Evolutionary conservation across 2,888 invertebrate genomes (phyloP).

Genomic region (Erebia ligea): DNA sequence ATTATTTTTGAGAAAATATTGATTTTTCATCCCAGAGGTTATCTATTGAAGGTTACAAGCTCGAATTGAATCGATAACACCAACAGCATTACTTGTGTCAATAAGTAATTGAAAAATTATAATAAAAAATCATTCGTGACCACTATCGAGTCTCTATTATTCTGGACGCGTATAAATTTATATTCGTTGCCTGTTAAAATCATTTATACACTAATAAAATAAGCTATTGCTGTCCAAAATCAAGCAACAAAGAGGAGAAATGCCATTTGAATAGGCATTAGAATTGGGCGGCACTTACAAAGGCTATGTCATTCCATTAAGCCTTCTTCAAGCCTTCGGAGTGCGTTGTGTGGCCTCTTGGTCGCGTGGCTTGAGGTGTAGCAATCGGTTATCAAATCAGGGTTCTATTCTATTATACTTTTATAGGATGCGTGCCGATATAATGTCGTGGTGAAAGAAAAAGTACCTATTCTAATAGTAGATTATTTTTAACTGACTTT

Average conservation of each 20-base stretch:
- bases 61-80: conserved; percentile 34
- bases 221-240: conserved; percentile 81
- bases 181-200: conserved; percentile 67
- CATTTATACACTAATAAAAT: conserved; percentile 79
- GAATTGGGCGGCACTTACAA: conserved; percentile 82
- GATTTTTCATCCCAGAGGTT: conserved; percentile 36
- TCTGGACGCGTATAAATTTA: conserved; percentile 52
- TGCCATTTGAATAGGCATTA: conserved; percentile 83
- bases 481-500: no score
- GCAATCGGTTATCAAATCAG: conserved; percentile 78
- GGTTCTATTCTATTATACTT: conserved; percentile 58
- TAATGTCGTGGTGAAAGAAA: conserved; percentile 14
- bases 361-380: conserved; percentile 73
- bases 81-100: conserved; percentile 33
- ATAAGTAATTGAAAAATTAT: conserved; percentile 36
- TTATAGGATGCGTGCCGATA: conserved; percentile 41
- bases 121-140: conserved; percentile 46
- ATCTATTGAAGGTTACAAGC: conserved; percentile 32
- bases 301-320: conserved; percentile 82
- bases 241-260: conserved; percentile 81
- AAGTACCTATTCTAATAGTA: neutral
- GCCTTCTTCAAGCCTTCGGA: conserved; percentile 78
- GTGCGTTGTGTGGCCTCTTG: conserved; percentile 75
- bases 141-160: conserved; percentile 47
- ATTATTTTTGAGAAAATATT: conserved; percentile 36